Base-by-base conservation (phyloP, 2,888 invertebrate genomes). In the Synergus japonicus region DNA sequence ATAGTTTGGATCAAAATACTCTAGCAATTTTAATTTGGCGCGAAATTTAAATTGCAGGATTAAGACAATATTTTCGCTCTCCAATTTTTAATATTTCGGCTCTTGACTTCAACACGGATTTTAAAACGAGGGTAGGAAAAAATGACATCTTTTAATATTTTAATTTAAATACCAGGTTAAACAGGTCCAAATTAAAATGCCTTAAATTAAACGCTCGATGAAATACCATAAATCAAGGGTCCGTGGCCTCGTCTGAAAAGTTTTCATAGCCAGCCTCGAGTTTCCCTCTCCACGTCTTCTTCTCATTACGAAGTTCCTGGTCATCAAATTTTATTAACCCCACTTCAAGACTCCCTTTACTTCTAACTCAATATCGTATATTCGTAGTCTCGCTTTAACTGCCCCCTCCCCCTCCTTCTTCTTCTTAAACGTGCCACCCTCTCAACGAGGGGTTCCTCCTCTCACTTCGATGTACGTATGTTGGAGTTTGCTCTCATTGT, bases 281-380 rank as follows among this genome's bases (percentile, higher is more conserved):
- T 83, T 80, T 79, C 81, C 78, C 79, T 80, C 83, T 83, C 79
- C 79, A 80, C 82, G 80, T 82, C 82, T 83, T 81, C 85, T 90
- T 90, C 89, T 90, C 90, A 90, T 91, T 90, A 91, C 88, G 86
- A 91, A 90, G 88, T 91, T 91, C 89, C 88, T 87, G 90, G 89
- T 90, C 91, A 90, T 91, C 89, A 91, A 91, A 91, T 91, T 91
- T 91, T 91, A 91, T 91, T 91, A 91, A 89, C 89, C 88, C 88
- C 87, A 88, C 88, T 90, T 90, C 86, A 87, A 86, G 84, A 84
- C 73, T 37, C 85, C 86, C 86, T 86, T 86, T 86, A 84, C 87
- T 88, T 88, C 87, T 87, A 89, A 91, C 90, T 90, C 89, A 89
- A 91, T 91, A 90, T 90, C 89, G 89, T 89, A 87, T 87, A 89